Evolutionary conservation across 2,888 invertebrate genomes (phyloP), one percentile per base, ranked within the genome.

Genomic region (Operophtera brumata): DNA sequence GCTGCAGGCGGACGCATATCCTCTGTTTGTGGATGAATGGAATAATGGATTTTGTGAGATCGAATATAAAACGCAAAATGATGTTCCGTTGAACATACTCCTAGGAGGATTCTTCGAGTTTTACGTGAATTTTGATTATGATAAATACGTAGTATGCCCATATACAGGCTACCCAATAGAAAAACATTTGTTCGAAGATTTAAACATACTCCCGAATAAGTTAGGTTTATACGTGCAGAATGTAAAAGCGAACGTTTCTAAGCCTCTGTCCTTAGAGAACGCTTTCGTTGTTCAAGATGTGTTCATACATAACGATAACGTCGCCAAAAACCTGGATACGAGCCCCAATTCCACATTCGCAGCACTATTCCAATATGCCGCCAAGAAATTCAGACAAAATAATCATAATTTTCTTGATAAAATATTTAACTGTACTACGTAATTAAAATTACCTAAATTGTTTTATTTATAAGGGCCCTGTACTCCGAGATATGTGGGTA

Each of bases 101-200:
- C 26, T 77, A 1, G 73, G 71, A 1, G 75, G 70, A 2, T 78
- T 79, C 50, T 77, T 78, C 39, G 59, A 65, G 28, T 80, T 62
- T 56, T 78, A 77, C 48, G 59, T 52, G 2, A 50, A 54, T 10
- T 77, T 78, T 20, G 36, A 59, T 13, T 54, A 26, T 37, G 34
- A 25, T 0, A 42, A 42, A 9, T 8, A 49, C 28, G 11, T 49
- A 14, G 13, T 49, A 10, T 49, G 36, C 25, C 26, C 42, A 3
- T 49, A 14, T 30, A 28, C 42, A 6, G 49, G 49, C 13, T 8
- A 13, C 11, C 42, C 36, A 7, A 41, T 42, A 6, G 13, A 28
- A 7, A 28, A 36, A 14, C 12, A 35, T 8, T 28, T 42, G 36
- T 49, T 42, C 20, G 41, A 30, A 26, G 28, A 43, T 36, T 6